A percentile compares a stretch with the other conserved stretches of the same genome.
Conservation (phyloP, 2,888 invertebrate species). For the Dynastes tityus region DNA sequence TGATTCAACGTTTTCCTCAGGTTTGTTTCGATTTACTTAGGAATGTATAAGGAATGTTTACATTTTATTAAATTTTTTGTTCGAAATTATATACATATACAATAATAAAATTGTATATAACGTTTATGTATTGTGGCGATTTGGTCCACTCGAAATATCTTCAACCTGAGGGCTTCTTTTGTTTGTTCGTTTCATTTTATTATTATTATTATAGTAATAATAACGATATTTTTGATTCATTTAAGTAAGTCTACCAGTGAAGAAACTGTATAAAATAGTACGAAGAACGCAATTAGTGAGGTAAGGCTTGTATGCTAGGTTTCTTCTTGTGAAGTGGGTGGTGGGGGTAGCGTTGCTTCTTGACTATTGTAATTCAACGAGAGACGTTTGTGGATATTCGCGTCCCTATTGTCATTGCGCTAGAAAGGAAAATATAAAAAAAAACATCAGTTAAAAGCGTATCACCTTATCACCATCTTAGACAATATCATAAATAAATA, state of each 20-base stretch:
- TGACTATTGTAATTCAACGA: constrained; percentile 73
- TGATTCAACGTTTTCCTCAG: constrained; percentile 58
- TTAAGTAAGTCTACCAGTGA: constrained; percentile 64
- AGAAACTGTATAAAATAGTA: constrained; percentile 63
- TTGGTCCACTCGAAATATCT: constrained; percentile 61
- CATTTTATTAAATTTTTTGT: constrained; percentile 32
- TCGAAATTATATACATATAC: constrained; percentile 26
- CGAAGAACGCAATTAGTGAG: constrained; percentile 56
- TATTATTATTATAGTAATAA: not conserved
- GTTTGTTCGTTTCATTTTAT: too few relatives aligned
- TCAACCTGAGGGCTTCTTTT: constrained; percentile 54
- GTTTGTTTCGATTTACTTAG: constrained; percentile 54
- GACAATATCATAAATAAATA: too few relatives aligned
- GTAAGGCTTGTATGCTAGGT: constrained; percentile 66
- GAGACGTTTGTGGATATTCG: constrained; percentile 75
- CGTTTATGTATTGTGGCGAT: constrained; percentile 62
- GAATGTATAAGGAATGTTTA: constrained; percentile 65
- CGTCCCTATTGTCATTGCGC: constrained; percentile 72
- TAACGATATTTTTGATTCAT: constrained; percentile 27
- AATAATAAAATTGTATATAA: constrained; percentile 7
- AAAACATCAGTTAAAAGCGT: too few relatives aligned
- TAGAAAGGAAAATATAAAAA: constrained; percentile 60
- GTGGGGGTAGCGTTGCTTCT: constrained; percentile 52
- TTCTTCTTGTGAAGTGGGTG: constrained; percentile 61
- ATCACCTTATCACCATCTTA: too few relatives aligned